Base-by-base conservation (phyloP, 2,113 vertebrate genomes). In the Engraulis encrasicolus region DNA sequence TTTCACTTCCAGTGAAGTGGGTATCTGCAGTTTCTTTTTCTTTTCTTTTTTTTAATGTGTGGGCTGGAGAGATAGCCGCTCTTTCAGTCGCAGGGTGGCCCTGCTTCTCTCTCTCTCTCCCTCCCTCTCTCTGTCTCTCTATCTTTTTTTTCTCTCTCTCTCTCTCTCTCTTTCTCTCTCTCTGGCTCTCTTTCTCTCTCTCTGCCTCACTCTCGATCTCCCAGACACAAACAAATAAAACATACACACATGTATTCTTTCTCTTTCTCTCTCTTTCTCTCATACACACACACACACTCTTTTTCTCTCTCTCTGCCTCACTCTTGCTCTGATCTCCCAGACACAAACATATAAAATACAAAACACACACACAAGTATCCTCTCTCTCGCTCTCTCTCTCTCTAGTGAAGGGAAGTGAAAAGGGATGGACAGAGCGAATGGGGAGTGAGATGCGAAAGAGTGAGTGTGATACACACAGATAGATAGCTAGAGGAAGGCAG, bases 81-180 rank as follows among this genome's bases (percentile, higher is more conserved):
- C 80, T 81, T 34, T 78, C 77, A 38, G 80, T 86, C 31, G 83
- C 50, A 89, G 82, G 92, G 93, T 93, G 91, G 90, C 90, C 91
- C 87, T 87, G 90, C 90, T 91, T 87, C 90, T 92, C 91, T 91
- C 66, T 91, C 86, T 90, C 92, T 89, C 93, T 93, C 61, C 34
- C n/a, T 9, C 4, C 14, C 58, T 31, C 23, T 31, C 58, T 66
- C 58, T 66, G n/a, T 20, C 2, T 11, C 61, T 71, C 61, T 31
- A 9, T 71, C 61, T 71, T 11, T 27, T 71, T 27, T 31, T 12
- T 71, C 61, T 71, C 7, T 31, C 61, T 71, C 61, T 71, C 61
- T 71, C 61, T 6, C 66, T 74, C 12, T 74, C 66, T 45, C 40
- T 45, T 9, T 9, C 4, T 45, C 40, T 45, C 40, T 45, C 40